Evolutionary conservation across 2,113 vertebrate species (phyloP), one percentile per base, ranked within the genome.

Genomic region (Eretmochelys imbricata): DNA sequence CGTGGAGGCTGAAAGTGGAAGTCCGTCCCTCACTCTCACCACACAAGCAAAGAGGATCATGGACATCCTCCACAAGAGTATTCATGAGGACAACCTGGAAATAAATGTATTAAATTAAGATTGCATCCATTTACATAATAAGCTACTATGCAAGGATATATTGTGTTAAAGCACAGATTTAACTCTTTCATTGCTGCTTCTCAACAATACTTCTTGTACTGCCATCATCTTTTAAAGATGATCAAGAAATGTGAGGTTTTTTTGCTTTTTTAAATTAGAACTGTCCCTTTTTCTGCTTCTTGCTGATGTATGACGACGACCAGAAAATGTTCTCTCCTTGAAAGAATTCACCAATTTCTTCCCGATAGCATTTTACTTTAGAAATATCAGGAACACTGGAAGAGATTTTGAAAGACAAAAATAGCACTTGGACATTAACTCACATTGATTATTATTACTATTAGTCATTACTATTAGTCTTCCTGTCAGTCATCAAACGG

Each of bases 1-100:
- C 17, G 99, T 99, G 97, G 99, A 99, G 86, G 99, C 99, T 4
- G 99, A 99, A 94, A 99, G 99, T n/a, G 99, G 99, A 94, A 99
- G 99, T 89, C 99, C 99, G 95, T 99, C 99, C 98, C 98, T 99
- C 98, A 99, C 98, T 96, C 99, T 98, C 93, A 99, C 99, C 97
- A 99, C 98, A 3, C 99, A 99, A 94, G 99, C 99, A 90, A 99
- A 99, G 92, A 99, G 97, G 98, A 99, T 99, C 99, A 99, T 98
- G 98, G 99, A 98, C 99, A 99, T 99, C 98, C 98, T 99, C 98
- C 96, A 55, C 96, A 29, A 89, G 89, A 96, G 98, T 89, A 98
- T 94, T 98, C 98, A 98, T 98, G 98, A 98, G 98, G 97, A 98
- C 97, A 97, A 97, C 95, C 99, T 99, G 94, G 25, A 90, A 22